Percentiles rank a stretch among this genome's conserved stretches.
These are phyloP conservation scores for Candidula unifasciata DNA, from an alignment of 2,888 invertebrate species.

Conservation along the genomic window DNA sequence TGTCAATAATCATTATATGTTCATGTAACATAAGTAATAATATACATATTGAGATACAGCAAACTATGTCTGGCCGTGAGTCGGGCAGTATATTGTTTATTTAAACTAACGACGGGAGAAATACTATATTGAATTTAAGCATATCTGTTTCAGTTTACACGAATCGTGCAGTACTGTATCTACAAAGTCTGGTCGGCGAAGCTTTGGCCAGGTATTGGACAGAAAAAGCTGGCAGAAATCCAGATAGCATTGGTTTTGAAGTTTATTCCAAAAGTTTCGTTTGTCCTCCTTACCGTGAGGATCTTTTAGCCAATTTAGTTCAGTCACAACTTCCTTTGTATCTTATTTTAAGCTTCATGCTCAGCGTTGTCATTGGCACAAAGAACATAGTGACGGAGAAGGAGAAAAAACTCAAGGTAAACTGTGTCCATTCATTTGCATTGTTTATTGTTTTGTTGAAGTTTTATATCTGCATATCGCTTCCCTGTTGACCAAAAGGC, in stretches of 20 bases:
- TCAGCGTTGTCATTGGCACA: slow-evolving; percentile 87
- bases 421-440: too few relatives aligned
- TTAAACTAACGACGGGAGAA: too few relatives aligned
- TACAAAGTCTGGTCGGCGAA: slow-evolving; percentile 82
- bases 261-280: slow-evolving; percentile 83
- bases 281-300: slow-evolving; percentile 85
- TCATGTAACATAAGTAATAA: too few relatives aligned
- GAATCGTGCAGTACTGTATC: slow-evolving; percentile 83
- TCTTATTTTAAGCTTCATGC: slow-evolving; percentile 88
- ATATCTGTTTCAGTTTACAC: slow-evolving; percentile 80
- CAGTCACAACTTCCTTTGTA: slow-evolving; percentile 86
- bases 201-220: slow-evolving; percentile 74
- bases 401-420: slow-evolving; percentile 80
- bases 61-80: too few relatives aligned
- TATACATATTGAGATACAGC: too few relatives aligned
- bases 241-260: slow-evolving; percentile 69
- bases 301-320: slow-evolving; percentile 84
- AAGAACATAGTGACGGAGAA: slow-evolving; percentile 87
- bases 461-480: too few relatives aligned
- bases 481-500: too few relatives aligned
- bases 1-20: too few relatives aligned
- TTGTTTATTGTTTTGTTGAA: too few relatives aligned
- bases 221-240: slow-evolving; percentile 21
- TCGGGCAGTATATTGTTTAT: too few relatives aligned
- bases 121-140: too few relatives aligned